Base-by-base conservation (phyloP, 2,797 vertebrate species). In the Denticeps clupeoides region DNA sequence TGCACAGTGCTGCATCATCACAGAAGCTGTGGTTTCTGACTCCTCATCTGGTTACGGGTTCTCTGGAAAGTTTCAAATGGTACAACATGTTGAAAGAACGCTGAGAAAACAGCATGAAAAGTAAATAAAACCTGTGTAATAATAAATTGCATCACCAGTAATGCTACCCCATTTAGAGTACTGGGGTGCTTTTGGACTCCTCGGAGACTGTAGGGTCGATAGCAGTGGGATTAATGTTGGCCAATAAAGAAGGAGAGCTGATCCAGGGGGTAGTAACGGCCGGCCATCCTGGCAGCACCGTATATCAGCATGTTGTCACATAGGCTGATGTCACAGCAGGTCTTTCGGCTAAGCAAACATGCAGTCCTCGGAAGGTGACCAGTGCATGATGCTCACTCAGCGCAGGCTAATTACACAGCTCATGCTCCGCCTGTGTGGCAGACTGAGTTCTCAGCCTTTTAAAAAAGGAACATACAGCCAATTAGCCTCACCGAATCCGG, bases 241-340 rank as follows among this genome's bases (percentile, higher is more conserved):
- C 55, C 68, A 69, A 75, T 70, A 71, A 74, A 61, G 46, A 52
- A 7, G 16, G 13, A 32, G 10, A 12, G 7, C 29, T 23, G 45
- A 10, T 8, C 22, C 31, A 7, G 15, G 19, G 25, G 19, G 27
- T 11, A 32, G 22, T 11, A 22, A 32, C 63, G 56, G 59, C 62
- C 69, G 63, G 67, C 62, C 56, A 62, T 58, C 51, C 56, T 64
- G 56, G 28, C 62, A 64, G 61, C 56, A 55, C 61, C 58, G 67
- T 75, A 78, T 68, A 74, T 72, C 72, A 79, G 69, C 67, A 60
- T 68, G 68, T 72, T 77, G 74, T 78, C 74, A 76, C 75, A 68
- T 73, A 59, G 55, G 53, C 60, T 77, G 74, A 76, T 74, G 69
- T 79, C 73, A 74, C 71, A 58, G 63, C 53, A 40, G 70, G 71